These are phyloP conservation scores for Patella caerulea DNA, from an alignment of 2,888 invertebrate species.

Conservation along the genomic window DNA sequence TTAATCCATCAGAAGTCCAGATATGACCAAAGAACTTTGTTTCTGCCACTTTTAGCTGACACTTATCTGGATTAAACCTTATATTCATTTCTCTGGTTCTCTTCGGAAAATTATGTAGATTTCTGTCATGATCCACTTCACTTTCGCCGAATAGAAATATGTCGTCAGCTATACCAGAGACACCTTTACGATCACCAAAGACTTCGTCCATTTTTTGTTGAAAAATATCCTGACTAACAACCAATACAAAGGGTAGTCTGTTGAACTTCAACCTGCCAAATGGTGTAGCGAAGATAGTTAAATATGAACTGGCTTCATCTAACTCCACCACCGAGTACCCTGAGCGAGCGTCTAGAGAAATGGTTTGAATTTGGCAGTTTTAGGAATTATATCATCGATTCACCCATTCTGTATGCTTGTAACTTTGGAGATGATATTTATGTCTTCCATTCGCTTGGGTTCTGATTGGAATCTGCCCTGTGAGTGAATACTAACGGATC, in stretches of 20 bases:
- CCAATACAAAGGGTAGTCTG: not conserved
- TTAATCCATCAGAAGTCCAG: constrained; percentile 25
- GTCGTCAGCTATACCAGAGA: constrained; percentile 33
- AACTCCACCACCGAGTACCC: not conserved
- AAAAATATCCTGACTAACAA: constrained; percentile 27
- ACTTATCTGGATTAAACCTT: constrained; percentile 18
- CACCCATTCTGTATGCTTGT: too few species aligned
- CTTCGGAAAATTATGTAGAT: constrained; percentile 18
- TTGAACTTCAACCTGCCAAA: not conserved
- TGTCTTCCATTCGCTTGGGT: too few species aligned
- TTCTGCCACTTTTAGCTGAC: constrained; percentile 15
- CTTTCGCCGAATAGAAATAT: constrained; percentile 23
- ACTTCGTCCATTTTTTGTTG: constrained; percentile 26
- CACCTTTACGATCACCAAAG: constrained; percentile 25
- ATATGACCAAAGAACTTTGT: not conserved
- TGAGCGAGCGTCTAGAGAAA: not conserved
- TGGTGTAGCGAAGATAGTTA: not conserved
- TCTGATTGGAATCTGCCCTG: too few species aligned
- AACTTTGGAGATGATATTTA: too few species aligned
- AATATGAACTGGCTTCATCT: not conserved
- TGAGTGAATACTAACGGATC: not conserved
- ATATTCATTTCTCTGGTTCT: constrained; percentile 17
- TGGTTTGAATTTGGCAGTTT: not conserved
- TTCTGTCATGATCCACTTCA: constrained; percentile 25
- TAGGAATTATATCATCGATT: not conserved